phyloP scores from a whole-genome alignment of 1,140 invertebrate genomes.

The Ostrea edulis region DNA sequence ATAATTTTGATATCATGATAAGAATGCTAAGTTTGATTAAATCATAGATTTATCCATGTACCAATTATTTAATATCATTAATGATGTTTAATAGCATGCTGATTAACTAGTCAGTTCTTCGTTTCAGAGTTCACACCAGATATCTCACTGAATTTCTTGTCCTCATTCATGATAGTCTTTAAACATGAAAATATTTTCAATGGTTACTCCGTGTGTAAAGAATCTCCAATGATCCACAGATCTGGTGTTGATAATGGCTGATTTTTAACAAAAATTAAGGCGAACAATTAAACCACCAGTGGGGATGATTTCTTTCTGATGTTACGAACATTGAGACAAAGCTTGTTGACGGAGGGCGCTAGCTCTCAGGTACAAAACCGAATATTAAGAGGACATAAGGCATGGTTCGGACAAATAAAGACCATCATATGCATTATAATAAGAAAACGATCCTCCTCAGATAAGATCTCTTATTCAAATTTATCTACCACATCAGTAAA shows the following conservation, averaged over 20 bases:
- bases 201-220: background rate
- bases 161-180: background rate
- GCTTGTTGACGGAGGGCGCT: background rate
- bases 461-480: background rate
- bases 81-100: no score
- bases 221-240: constrained; percentile 11
- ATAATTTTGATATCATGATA: no score
- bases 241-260: background rate
- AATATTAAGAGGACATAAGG: background rate
- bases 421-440: constrained; percentile 15
- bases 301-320: background rate
- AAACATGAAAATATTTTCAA: background rate
- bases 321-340: constrained; percentile 5
- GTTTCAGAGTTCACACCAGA: no score
- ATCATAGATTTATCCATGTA: no score
- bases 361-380: background rate
- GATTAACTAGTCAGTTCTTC: no score
- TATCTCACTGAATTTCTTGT: background rate
- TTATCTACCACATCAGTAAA: constrained; percentile 4
- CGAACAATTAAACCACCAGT: constrained; percentile 13
- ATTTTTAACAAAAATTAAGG: constrained; percentile 12
- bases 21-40: no score
- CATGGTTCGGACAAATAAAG: constrained; percentile 15
- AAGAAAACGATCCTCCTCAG: background rate
- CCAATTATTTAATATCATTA: no score